Percentiles rank a stretch among this genome's conserved stretches.
Evolutionary conservation across 2,797 vertebrate species (phyloP).

Genomic region (Arnoldichthys spilopterus): DNA sequence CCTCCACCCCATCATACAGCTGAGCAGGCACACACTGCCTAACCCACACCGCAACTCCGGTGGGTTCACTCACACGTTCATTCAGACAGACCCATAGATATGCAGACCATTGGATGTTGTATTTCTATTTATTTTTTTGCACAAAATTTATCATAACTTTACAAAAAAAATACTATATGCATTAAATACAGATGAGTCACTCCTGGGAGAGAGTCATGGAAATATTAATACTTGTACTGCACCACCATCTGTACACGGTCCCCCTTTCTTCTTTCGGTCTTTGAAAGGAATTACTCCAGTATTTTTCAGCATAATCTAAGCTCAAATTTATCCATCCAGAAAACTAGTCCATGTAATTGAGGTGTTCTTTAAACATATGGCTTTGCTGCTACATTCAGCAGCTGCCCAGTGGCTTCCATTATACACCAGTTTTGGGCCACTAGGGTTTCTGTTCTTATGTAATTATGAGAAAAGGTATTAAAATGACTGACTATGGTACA

Average conservation of each 20-base stretch:
- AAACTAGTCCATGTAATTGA: background rate
- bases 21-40: slow-evolving; percentile 92
- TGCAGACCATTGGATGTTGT: background rate
- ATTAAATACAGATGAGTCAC: slow-evolving; percentile 78
- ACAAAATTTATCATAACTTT: slow-evolving; percentile 76
- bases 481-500: too few relatives aligned
- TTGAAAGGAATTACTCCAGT: background rate
- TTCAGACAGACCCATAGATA: background rate
- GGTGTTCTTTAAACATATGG: too few relatives aligned
- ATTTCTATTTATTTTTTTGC: slow-evolving; percentile 71
- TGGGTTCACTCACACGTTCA: slow-evolving; percentile 55
- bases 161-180: slow-evolving; percentile 78
- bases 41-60: slow-evolving; percentile 92
- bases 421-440: too few relatives aligned
- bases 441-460: too few relatives aligned
- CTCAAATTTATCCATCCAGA: background rate
- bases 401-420: background rate
- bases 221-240: slow-evolving; percentile 51
- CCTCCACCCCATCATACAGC: slow-evolving; percentile 89
- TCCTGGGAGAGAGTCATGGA: slow-evolving; percentile 64
- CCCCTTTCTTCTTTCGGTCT: slow-evolving; percentile 44
- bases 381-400: background rate
- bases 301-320: background rate
- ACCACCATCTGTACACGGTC: slow-evolving; percentile 20
- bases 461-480: background rate